Evolutionary conservation across 2,888 invertebrate genomes (phyloP), one percentile per base, ranked within the genome.

Genomic region (Tanytarsus gracilentus): DNA sequence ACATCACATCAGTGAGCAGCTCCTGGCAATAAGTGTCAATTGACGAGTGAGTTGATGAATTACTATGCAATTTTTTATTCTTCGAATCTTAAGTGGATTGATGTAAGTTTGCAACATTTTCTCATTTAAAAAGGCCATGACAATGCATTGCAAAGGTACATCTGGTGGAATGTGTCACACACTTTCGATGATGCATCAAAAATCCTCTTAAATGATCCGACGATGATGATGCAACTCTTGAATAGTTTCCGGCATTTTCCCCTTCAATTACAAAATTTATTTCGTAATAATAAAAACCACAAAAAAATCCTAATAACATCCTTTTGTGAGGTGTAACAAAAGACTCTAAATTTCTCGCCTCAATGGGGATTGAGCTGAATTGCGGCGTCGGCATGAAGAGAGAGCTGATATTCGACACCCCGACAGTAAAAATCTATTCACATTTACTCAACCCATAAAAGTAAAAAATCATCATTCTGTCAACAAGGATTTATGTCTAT

Each of bases 371-470:
- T 9, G n/a, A 44, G 44, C 21, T 23, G n/a, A 14, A 36, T 14
- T 16, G 14, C 36, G 14, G 36, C 16, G 16, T 36, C 44, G 44
- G 44, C 44, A 44, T 44, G 36, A 36, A 14, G n/a, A n/a, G n/a
- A n/a, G n/a, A 14, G 33, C 36, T 53, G 53, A 53, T 30, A 53
- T 53, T 53, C 36, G 25, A 53, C 53, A 53, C 53, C 21, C 29
- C 8, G n/a, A 30, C 33, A 30, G 36, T 53, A 30, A 53, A 23
- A 53, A 53, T 53, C 29, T 33, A 33, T 33, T 53, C 53, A 53
- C 44, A 44, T 44, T 9, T 44, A 18, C 23, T 44, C 44, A 44
- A 44, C 33, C 53, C 53, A 36, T 53, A 53, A 33, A 53, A 53
- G n/a, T 33, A 26, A 11, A 25, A 26, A 33, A 53, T 53, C 53